A percentile compares a stretch with the other conserved stretches of the same genome.
Conservation (phyloP, 2,797 vertebrate species). For the Pogonophryne albipinna region DNA sequence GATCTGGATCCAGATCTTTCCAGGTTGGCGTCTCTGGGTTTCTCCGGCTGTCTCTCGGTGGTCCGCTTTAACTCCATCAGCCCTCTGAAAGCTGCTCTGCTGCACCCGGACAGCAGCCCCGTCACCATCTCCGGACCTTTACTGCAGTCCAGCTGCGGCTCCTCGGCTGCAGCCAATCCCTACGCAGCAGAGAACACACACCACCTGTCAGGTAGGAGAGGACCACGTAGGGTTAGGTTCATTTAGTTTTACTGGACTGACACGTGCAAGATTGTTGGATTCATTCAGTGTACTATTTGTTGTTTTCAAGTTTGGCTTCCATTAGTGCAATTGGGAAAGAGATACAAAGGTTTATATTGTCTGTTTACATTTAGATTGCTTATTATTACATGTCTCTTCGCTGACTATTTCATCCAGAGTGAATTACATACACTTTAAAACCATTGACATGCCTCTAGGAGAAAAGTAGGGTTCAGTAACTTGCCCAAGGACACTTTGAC, state of each 20-base stretch:
- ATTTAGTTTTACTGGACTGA: background rate
- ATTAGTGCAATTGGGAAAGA: background rate
- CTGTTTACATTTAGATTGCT: background rate
- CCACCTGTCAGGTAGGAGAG: slow-evolving; percentile 88
- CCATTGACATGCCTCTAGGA: too few relatives aligned
- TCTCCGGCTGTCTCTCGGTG: slow-evolving; percentile 92
- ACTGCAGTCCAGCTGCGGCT: slow-evolving; percentile 88
- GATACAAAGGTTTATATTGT: background rate
- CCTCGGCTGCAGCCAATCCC: slow-evolving; percentile 83
- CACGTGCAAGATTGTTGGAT: background rate
- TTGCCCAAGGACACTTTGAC: too few relatives aligned
- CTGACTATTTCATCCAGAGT: too few relatives aligned
- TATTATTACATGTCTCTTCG: too few relatives aligned
- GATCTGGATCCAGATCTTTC: slow-evolving; percentile 88
- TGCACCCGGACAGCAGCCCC: slow-evolving; percentile 82
- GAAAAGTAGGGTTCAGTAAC: too few relatives aligned
- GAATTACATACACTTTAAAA: too few relatives aligned
- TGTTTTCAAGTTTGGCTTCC: background rate
- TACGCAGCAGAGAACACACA: slow-evolving; percentile 89
- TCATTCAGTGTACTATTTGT: background rate
- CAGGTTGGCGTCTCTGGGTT: slow-evolving; percentile 88
- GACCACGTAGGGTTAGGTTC: too few relatives aligned
- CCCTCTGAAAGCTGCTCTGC: slow-evolving; percentile 91
- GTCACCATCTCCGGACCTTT: slow-evolving; percentile 86
- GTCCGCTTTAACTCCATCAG: slow-evolving; percentile 91